Conservation (phyloP, 2,113 vertebrate genomes). For the Sebastes schlegelii region DNA sequence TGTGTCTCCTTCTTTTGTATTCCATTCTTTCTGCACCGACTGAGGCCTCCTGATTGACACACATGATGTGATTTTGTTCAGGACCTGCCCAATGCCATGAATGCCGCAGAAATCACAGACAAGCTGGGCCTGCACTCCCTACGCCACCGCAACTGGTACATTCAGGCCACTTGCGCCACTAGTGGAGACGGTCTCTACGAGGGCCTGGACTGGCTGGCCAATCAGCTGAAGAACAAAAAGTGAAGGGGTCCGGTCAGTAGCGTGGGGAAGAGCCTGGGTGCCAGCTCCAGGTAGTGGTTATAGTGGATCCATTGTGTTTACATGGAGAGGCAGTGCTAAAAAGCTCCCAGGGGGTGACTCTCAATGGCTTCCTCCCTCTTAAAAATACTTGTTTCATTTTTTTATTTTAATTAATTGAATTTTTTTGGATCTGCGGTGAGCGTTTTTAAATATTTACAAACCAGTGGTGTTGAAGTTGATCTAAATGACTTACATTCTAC, state of each 20-base stretch:
- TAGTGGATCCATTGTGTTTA: slow-evolving; percentile 75
- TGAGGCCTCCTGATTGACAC: neutral
- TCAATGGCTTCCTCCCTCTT: slow-evolving; percentile 49
- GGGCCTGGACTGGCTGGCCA: slow-evolving; percentile 98
- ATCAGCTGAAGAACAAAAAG: slow-evolving; percentile 99
- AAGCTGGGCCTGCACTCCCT: slow-evolving; percentile 96
- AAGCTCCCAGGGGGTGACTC: slow-evolving; percentile 60
- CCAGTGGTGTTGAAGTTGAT: slow-evolving; percentile 44
- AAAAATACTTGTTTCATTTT: slow-evolving; percentile 47
- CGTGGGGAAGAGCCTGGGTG: slow-evolving; percentile 72
- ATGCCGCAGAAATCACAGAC: slow-evolving; percentile 96
- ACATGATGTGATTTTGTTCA: slow-evolving; percentile 56
- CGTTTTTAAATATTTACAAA: slow-evolving; percentile 58
- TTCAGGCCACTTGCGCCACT: slow-evolving; percentile 98
- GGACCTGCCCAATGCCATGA: slow-evolving; percentile 98
- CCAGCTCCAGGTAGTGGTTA: slow-evolving; percentile 72
- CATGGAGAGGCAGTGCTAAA: slow-evolving; percentile 69
- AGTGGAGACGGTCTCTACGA: slow-evolving; percentile 96
- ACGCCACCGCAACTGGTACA: slow-evolving; percentile 98
- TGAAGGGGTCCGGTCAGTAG: slow-evolving; percentile 75
- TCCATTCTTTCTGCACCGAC: neutral
- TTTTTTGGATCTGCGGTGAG: slow-evolving; percentile 68
- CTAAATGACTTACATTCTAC: slow-evolving; percentile 52
- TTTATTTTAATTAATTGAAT: slow-evolving; percentile 44
- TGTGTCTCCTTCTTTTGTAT: neutral